Base-by-base conservation (phyloP, 1,140 invertebrate species). In the Sipha flava region DNA sequence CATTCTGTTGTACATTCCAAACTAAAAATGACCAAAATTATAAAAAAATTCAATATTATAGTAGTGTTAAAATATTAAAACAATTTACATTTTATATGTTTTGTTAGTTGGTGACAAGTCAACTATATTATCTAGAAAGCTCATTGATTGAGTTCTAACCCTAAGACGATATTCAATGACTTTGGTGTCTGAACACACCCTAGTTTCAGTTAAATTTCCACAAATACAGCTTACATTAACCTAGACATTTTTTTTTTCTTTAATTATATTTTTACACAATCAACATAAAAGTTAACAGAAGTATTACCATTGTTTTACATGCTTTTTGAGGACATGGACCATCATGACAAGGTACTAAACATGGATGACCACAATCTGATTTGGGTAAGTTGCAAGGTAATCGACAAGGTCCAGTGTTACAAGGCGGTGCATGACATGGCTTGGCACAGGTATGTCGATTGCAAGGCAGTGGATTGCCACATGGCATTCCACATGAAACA, bases 1-100 rank as follows among this genome's bases (percentile, higher is more conserved):
- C 97, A 99, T 82, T 96, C 94, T 57, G 96, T 94, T 85, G 95
- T 94, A 86, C 97, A 99, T 81, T 97, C 94, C 82, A 98, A 85
- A 14, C 92, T 93, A 82, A 21, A 86, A 86, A 80, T 37, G n/a
- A 9, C 23, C 12, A 54, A 12, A 49, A 70, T 29, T 26, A 21
- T n/a, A 2, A 0, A 66, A 40, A n/a, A 0, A 29, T 66, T 23
- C 16, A 29, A 18, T n/a, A 3, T 9, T 3, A 45, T 29, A 70
- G 37, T 40, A 6, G 5, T 6, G 37, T 40, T 40, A 10, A 40
- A 47, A 23, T 4, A 4, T 4, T 70, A 18, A 47, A 29, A n/a
- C 16, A 10, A n/a, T 37, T 77, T 18, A 77, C 73, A 77, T 77
- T 59, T 77, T 77, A 59, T 57, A 77, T 3, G 73, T 23, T 45